Evolutionary conservation across 2,888 invertebrate species (phyloP).

Genomic region (Petrolisthes cinctipes): DNA sequence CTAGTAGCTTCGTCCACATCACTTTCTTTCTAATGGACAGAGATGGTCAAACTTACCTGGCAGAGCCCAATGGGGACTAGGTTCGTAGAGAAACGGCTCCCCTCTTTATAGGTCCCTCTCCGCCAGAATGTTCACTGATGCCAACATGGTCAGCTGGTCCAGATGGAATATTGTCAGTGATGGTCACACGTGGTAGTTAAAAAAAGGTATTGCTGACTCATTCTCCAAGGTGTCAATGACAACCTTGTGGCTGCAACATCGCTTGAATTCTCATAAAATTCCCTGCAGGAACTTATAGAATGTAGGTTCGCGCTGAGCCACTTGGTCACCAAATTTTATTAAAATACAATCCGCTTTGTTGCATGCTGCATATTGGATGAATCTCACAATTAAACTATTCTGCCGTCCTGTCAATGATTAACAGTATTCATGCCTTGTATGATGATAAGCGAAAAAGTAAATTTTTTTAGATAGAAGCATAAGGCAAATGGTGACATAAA

Average conservation of each 20-base stretch:
- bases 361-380: no score
- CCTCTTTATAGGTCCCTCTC: slow-evolving; percentile 4
- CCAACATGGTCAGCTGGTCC: not conserved
- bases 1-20: no score
- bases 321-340: no score
- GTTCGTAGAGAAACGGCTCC: not conserved
- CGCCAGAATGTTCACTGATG: not conserved
- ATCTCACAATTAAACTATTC: no score
- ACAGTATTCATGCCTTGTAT: no score
- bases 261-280: not conserved
- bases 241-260: not conserved
- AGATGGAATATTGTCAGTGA: not conserved
- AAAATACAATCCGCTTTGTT: no score
- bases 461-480: no score
- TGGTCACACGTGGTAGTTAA: not conserved
- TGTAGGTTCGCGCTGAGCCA: no score
- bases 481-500: no score
- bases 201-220: not conserved
- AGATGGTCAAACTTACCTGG: not conserved
- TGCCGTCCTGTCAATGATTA: no score
- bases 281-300: not conserved
- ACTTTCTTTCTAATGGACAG: no score
- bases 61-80: not conserved
- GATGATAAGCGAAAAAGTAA: no score
- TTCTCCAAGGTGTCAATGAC: not conserved